phyloP scores from a whole-genome alignment of 1,140 invertebrate genomes.

The Piezodorus guildinii region DNA sequence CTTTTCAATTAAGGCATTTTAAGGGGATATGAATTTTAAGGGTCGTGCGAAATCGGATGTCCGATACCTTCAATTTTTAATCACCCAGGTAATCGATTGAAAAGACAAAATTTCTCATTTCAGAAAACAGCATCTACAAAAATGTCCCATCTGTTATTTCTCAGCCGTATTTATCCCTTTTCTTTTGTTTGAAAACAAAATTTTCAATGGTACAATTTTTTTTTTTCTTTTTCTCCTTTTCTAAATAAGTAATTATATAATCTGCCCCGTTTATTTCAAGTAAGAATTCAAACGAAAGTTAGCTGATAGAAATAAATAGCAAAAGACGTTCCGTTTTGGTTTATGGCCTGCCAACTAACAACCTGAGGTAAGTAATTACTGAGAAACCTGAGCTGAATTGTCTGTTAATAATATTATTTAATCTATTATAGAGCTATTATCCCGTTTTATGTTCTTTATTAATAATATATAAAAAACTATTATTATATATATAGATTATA shows the following conservation, averaged over 20 bases:
- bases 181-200: too few relatives aligned
- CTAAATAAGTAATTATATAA: too few relatives aligned
- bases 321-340: constrained; percentile 14
- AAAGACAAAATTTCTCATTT: too few relatives aligned
- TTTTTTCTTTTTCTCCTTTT: too few relatives aligned
- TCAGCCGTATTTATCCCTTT: too few relatives aligned
- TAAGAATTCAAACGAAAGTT: not conserved
- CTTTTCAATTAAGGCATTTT: not conserved
- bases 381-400: constrained; percentile 9
- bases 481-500: constrained; percentile 15
- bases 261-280: too few relatives aligned
- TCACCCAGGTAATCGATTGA: too few relatives aligned
- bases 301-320: constrained; percentile 2
- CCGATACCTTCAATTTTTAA: not conserved
- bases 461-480: constrained; percentile 15
- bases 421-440: constrained; percentile 11
- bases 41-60: constrained; percentile 5
- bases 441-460: constrained; percentile 4
- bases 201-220: too few relatives aligned
- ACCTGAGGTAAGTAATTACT: not conserved
- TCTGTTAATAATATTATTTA: constrained; percentile 5
- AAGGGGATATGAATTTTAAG: not conserved
- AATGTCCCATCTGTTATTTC: too few relatives aligned
- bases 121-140: too few relatives aligned
- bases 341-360: constrained; percentile 9